Percentiles rank a stretch among this genome's conserved stretches.
Conservation (phyloP, 2,797 vertebrate genomes). For the Alosa sapidissima region DNA sequence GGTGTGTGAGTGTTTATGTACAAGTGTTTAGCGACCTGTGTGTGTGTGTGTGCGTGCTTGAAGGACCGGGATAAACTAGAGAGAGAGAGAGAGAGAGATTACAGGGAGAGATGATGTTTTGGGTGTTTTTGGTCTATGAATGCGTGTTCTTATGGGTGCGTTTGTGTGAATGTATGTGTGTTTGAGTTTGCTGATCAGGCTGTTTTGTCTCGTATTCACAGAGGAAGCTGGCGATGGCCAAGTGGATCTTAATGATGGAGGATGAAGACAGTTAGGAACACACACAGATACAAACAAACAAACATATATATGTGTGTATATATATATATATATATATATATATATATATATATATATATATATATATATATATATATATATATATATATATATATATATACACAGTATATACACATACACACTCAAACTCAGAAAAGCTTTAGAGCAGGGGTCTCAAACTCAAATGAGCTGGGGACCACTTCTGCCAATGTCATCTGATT, state of each 20-base stretch:
- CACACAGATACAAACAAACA: background rate
- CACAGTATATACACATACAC: background rate
- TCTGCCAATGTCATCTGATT: no score
- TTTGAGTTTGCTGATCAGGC: background rate
- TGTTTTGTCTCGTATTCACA: slow-evolving; percentile 19
- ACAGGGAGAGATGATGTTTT: no score
- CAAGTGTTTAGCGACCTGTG: background rate
- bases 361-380: background rate
- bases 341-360: no score
- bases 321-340: background rate
- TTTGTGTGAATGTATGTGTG: background rate
- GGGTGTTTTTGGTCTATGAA: background rate
- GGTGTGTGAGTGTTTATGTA: background rate
- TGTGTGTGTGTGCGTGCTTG: background rate
- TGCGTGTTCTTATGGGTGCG: background rate
- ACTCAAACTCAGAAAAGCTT: background rate
- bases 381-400: background rate
- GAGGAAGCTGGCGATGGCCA: background rate
- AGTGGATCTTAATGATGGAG: slow-evolving; percentile 18
- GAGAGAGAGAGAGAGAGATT: no score
- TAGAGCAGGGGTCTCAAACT: background rate
- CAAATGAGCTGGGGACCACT: no score
- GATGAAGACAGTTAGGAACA: slow-evolving; percentile 17
- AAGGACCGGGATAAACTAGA: no score
- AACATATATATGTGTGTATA: no score